A percentile compares a stretch with the other conserved stretches of the same genome.
Conservation (phyloP, 2,888 invertebrate species). For the Ceriagrion tenellum region DNA sequence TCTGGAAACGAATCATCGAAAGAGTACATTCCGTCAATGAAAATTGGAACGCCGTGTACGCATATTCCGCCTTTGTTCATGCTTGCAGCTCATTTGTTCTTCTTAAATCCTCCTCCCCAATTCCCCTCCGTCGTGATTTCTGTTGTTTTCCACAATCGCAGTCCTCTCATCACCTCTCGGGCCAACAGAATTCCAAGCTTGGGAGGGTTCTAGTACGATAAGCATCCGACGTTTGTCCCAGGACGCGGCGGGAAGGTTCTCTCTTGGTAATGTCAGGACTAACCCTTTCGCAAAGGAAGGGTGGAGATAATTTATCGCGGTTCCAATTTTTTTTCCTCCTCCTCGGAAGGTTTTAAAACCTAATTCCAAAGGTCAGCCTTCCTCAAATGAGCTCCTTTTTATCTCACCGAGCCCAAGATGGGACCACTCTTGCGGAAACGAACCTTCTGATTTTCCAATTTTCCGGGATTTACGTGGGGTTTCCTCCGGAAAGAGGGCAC, state of each 20-base stretch:
- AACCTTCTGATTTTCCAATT: slow-evolving; percentile 19
- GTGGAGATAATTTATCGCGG: neutral
- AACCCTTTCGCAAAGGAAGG: neutral
- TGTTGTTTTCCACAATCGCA: neutral
- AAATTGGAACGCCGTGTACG: too few species aligned
- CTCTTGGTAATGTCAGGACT: neutral
- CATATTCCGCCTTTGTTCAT: too few species aligned
- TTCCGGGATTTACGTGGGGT: slow-evolving; percentile 9
- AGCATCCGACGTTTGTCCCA: neutral
- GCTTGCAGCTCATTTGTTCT: neutral
- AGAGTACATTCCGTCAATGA: too few species aligned
- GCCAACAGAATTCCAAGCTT: neutral
- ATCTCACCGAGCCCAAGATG: neutral
- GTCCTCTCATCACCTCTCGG: neutral
- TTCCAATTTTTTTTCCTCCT: neutral
- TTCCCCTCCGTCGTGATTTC: neutral
- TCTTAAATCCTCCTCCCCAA: neutral
- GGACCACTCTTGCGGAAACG: neutral
- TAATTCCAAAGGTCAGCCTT: slow-evolving; percentile 5
- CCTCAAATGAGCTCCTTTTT: slow-evolving; percentile 19
- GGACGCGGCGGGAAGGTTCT: neutral
- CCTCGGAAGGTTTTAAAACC: neutral
- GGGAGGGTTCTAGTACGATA: neutral
- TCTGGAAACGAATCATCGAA: too few species aligned
- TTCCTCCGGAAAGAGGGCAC: neutral